These are phyloP conservation scores for Heterocephalus glaber DNA, from an alignment of 2,113 vertebrate species.

Conservation along the genomic window DNA sequence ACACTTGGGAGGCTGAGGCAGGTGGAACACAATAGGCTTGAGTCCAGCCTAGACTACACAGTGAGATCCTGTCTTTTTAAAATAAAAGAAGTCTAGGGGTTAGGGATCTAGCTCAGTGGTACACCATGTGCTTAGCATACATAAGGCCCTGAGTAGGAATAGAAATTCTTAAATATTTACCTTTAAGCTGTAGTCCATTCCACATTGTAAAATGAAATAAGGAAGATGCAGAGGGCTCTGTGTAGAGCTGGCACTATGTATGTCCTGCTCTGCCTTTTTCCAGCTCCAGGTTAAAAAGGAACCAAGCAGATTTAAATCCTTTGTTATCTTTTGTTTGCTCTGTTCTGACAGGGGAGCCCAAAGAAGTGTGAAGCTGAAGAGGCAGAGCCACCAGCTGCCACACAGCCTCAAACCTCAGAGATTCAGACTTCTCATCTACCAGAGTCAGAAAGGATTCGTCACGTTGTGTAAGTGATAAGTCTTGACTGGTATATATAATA, in stretches of 20 bases:
- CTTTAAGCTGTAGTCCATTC: slow-evolving; percentile 39
- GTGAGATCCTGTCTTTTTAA: not conserved
- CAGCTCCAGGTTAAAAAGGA: slow-evolving; percentile 38
- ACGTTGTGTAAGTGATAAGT: slow-evolving; percentile 72
- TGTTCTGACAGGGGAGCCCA: slow-evolving; percentile 71
- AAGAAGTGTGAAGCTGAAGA: slow-evolving; percentile 77
- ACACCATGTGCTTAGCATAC: not conserved
- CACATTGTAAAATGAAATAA: slow-evolving; percentile 38
- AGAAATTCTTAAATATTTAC: slow-evolving; percentile 26
- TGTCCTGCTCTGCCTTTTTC: slow-evolving; percentile 23
- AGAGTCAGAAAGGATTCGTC: slow-evolving; percentile 73
- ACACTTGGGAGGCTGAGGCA: not conserved
- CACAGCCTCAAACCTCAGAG: slow-evolving; percentile 69
- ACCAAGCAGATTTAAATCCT: slow-evolving; percentile 49
- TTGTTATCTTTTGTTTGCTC: slow-evolving; percentile 69
- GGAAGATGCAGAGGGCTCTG: not conserved
- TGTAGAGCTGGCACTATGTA: not conserved
- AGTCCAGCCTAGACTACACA: not conserved
- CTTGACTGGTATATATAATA: not conserved
- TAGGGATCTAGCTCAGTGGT: not conserved
- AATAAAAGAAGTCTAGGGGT: not conserved
- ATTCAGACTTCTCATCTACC: slow-evolving; percentile 69
- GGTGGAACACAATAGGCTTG: not conserved
- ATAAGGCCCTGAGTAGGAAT: not conserved
- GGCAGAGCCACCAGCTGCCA: slow-evolving; percentile 74